Percentiles rank a stretch among this genome's conserved stretches.
Evolutionary conservation across 2,113 vertebrate genomes (phyloP).

Genomic region (Pachyramphus minor): DNA sequence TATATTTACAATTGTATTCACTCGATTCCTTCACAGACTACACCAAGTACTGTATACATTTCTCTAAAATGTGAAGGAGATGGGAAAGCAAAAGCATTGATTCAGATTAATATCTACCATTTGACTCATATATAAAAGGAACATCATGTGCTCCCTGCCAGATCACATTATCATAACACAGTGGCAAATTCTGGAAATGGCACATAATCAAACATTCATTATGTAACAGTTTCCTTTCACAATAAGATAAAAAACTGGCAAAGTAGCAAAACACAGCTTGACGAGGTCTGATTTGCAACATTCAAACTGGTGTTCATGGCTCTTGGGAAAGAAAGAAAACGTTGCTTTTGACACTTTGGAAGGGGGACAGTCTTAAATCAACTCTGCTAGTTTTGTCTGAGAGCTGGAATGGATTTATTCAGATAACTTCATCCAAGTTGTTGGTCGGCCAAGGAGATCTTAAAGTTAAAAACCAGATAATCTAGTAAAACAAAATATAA

Average conservation of each 20-base stretch:
- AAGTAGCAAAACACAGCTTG: not conserved
- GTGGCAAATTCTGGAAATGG: not conserved
- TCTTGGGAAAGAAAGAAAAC: not conserved
- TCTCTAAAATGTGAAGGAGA: not conserved
- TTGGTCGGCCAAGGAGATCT: conserved; percentile 1
- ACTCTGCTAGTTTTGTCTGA: not conserved
- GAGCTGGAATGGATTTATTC: not conserved
- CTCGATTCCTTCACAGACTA: not conserved
- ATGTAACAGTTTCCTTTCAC: not conserved
- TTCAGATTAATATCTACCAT: not conserved
- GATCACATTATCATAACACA: not conserved
- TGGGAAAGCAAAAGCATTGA: not conserved
- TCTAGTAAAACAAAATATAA: conserved; percentile 66
- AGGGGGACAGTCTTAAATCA: not conserved
- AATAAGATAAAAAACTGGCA: not conserved
- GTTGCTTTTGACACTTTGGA: not conserved
- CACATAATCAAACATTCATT: not conserved
- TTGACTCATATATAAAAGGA: not conserved
- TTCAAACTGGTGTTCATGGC: not conserved
- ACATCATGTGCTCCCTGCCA: not conserved
- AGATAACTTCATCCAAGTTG: conserved; percentile 13
- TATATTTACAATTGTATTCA: not conserved
- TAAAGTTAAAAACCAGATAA: conserved; percentile 58
- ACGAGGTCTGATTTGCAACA: not conserved
- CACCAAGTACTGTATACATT: not conserved